Evolutionary conservation across 2,113 vertebrate species (phyloP).

Genomic region (Pipa parva): DNA sequence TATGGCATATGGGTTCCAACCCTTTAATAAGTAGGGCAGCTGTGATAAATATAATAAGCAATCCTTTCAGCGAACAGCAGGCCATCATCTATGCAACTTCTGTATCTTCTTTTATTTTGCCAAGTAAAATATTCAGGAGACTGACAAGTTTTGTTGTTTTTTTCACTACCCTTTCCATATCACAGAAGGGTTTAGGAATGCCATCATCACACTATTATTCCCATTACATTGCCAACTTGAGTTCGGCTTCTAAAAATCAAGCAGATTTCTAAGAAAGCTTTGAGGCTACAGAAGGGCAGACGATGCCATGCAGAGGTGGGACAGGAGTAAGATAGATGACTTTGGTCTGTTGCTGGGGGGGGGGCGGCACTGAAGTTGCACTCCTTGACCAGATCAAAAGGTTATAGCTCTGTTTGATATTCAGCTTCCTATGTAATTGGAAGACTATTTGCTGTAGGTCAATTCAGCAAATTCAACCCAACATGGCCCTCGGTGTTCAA

Average conservation of each 20-base stretch:
- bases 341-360: slow-evolving; percentile 44
- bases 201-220: neutral
- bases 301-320: slow-evolving; percentile 31
- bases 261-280: slow-evolving; percentile 8
- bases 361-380: slow-evolving; percentile 13
- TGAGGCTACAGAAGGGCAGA: slow-evolving; percentile 41
- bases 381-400: slow-evolving; percentile 53
- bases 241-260: too few species aligned
- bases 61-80: too few species aligned
- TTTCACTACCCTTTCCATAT: neutral
- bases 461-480: neutral
- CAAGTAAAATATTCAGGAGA: too few species aligned
- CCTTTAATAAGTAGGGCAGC: too few species aligned
- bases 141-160: too few species aligned
- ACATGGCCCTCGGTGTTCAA: neutral
- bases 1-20: too few species aligned
- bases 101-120: too few species aligned
- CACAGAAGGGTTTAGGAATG: neutral
- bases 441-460: neutral
- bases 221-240: too few species aligned
- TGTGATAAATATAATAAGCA: too few species aligned
- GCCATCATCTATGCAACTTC: too few species aligned
- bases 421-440: slow-evolving; percentile 45
- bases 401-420: slow-evolving; percentile 54
- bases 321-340: slow-evolving; percentile 46